Conservation (phyloP, 2,888 invertebrate genomes). For the Chymomyza caudatula region DNA sequence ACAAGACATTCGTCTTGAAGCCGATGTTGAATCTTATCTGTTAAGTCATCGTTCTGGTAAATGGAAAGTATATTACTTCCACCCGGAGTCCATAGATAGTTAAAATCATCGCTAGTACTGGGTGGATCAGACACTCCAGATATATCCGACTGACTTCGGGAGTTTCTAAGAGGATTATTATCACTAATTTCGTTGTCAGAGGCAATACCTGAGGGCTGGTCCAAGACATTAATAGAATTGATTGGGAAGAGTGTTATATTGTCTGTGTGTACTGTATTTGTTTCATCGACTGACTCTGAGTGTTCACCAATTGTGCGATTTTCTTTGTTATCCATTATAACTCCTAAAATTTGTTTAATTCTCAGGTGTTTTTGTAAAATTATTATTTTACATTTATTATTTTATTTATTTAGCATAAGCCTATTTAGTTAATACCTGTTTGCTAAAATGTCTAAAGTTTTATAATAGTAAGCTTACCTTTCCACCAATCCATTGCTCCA, state of each 20-base stretch:
- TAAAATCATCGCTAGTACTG: not conserved
- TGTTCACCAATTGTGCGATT: too few species aligned
- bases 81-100: not conserved
- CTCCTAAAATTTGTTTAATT: not conserved
- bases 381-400: not conserved
- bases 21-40: not conserved
- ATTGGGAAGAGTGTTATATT: too few species aligned
- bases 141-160: too few species aligned
- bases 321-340: not conserved
- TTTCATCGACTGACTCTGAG: too few species aligned
- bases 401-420: not conserved
- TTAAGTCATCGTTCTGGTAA: not conserved
- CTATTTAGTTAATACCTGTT: not conserved
- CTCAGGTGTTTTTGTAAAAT: too few species aligned
- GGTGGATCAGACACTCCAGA: not conserved
- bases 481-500: constrained; percentile 93
- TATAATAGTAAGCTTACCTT: constrained; percentile 72
- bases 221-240: too few species aligned
- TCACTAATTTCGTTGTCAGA: too few species aligned
- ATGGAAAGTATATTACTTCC: not conserved
- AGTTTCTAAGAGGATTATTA: not conserved
- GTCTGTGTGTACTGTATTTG: too few species aligned
- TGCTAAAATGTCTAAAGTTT: not conserved
- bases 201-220: too few species aligned
- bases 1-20: not conserved